Conservation (phyloP, 2,888 invertebrate species). For the Drosophila vallismaia region DNA sequence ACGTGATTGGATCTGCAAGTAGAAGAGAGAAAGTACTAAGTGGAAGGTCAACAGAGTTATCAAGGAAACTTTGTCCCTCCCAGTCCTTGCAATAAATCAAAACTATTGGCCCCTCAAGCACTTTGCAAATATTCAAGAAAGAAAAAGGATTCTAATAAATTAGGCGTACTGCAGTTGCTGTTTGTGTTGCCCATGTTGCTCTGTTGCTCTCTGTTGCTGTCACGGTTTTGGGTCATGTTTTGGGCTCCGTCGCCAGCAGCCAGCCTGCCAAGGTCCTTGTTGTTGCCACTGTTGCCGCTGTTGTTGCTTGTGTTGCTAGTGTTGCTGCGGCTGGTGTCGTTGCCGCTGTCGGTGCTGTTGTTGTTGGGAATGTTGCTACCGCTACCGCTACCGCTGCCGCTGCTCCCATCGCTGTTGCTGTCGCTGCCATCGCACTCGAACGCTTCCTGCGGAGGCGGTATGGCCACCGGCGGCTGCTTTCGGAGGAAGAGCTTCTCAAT, state of each 20-base stretch:
- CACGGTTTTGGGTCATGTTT: slow-evolving; percentile 64
- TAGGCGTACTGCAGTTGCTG: slow-evolving; percentile 73
- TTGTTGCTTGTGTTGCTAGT: slow-evolving; percentile 7
- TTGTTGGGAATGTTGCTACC: slow-evolving; percentile 5
- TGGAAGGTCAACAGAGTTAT: slow-evolving; percentile 60
- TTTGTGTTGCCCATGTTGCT: slow-evolving; percentile 42
- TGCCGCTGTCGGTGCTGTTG: slow-evolving; percentile 20
- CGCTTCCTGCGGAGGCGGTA: slow-evolving; percentile 63
- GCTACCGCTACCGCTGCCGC: slow-evolving; percentile 7
- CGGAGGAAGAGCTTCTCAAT: slow-evolving; percentile 62
- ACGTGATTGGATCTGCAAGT: slow-evolving; percentile 79
- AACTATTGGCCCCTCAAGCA: slow-evolving; percentile 71
- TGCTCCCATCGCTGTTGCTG: slow-evolving; percentile 2
- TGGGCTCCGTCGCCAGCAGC: slow-evolving; percentile 52
- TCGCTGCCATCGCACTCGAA: slow-evolving; percentile 44
- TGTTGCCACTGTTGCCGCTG: slow-evolving; percentile 4
- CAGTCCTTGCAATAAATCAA: slow-evolving; percentile 75
- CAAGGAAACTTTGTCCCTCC: slow-evolving; percentile 46
- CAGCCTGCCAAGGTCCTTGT: slow-evolving; percentile 57
- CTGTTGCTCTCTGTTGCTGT: slow-evolving; percentile 36
- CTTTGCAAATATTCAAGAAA: slow-evolving; percentile 71
- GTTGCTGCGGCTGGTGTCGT: slow-evolving; percentile 17
- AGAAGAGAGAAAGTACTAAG: slow-evolving; percentile 14
- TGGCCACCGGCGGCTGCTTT: slow-evolving; percentile 54
- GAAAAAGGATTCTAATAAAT: slow-evolving; percentile 74